Base-by-base conservation (phyloP, 92 coral and sea anemone genomes). In the Phymanthus crucifer region DNA sequence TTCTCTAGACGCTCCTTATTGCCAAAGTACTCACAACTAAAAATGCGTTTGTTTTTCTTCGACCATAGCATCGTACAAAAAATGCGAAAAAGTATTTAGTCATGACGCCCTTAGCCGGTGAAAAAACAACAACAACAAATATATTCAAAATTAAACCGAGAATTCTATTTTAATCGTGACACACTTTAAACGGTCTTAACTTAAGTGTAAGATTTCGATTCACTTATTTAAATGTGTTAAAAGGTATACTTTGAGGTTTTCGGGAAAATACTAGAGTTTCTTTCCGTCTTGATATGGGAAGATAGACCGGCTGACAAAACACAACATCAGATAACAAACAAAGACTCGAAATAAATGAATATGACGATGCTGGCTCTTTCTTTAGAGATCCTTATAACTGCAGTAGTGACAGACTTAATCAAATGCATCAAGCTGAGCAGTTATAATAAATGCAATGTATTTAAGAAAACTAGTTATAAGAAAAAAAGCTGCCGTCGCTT, bases 311-410 rank as follows among this genome's bases (percentile, higher is more conserved):
- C 16, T 61, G 68, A 4, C 17, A 61, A n/a, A n/a, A n/a, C n/a
- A 61, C 68, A 34, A 61, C 6, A 24, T 61, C 68, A 24, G 68
- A 61, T 61, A 61, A 29, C 21, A 61, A 61, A 24, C 68, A 24
- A 61, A 61, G 12, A 61, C n/a, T 54, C 64, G 68, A 29, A 61
- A 14, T 43, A 27, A 61, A 61, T 61, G 68, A 61, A 61, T 61
- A 61, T 61, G 0, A 29, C 10, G 1, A 61, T 54, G 27, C 26
- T 4, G 24, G 8, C 27, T 21, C n/a, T 4, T 1, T 54, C n/a
- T 54, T 19, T 26, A 54, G 64, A 21, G 27, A 21, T 2, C 64
- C 64, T 21, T 54, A 9, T 54, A 26, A 54, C 64, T 54, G 2
- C 12, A 21, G n/a, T 29, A 54, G 14, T 1, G 64, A 21, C 26